phyloP scores from a whole-genome alignment of 2,113 vertebrate genomes.

The Takifugu flavidus region DNA sequence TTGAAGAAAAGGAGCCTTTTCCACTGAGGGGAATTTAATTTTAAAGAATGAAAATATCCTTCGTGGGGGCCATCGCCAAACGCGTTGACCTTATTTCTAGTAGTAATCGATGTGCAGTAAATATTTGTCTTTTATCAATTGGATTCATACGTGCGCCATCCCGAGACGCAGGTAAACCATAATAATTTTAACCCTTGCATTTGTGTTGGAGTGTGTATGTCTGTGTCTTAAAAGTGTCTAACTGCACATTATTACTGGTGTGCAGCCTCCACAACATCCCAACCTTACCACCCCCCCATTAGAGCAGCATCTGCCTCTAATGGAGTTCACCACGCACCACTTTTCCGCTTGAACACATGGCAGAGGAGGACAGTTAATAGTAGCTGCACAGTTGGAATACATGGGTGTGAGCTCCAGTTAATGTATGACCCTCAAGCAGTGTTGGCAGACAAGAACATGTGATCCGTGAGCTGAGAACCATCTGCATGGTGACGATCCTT shows the following conservation, averaged over 20 bases:
- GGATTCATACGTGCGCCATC: too few species aligned
- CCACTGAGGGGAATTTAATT: too few species aligned
- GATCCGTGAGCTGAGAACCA: constrained; percentile 47
- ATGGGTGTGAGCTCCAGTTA: constrained; percentile 61
- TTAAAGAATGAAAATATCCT: too few species aligned
- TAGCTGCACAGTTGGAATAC: constrained; percentile 46
- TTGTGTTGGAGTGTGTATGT: too few species aligned
- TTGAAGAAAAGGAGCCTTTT: too few species aligned
- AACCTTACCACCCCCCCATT: constrained; percentile 29
- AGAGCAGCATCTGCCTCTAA: constrained; percentile 54
- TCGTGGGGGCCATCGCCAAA: too few species aligned
- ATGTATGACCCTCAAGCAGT: constrained; percentile 55
- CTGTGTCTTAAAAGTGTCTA: constrained; percentile 14
- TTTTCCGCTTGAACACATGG: constrained; percentile 51
- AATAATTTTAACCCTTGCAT: too few species aligned
- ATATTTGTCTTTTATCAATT: too few species aligned
- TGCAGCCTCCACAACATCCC: constrained; percentile 16
- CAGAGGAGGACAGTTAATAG: constrained; percentile 55
- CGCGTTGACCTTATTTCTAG: too few species aligned
- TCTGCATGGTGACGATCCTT: constrained; percentile 53
- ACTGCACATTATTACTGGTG: constrained; percentile 39
- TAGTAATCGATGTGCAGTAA: too few species aligned
- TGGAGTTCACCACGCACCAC: constrained; percentile 57
- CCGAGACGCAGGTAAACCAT: too few species aligned
- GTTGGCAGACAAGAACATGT: constrained; percentile 65